Conservation (phyloP, 2,113 vertebrate genomes). For the Micromys minutus region DNA sequence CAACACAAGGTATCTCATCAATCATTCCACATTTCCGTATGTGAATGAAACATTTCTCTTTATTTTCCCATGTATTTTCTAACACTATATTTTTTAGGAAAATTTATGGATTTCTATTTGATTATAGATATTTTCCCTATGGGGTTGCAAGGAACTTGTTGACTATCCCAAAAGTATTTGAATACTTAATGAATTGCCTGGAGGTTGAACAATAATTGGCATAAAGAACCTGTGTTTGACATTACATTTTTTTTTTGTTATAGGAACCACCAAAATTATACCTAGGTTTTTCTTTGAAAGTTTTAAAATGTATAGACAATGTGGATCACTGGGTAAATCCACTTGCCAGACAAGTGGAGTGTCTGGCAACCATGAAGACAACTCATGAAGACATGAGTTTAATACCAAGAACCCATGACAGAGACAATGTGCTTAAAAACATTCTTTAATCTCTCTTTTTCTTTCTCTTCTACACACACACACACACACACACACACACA, state of each 20-base stretch:
- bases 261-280: neutral
- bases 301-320: neutral
- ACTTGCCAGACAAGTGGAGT: neutral
- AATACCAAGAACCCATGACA: neutral
- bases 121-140: neutral
- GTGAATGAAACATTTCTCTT: neutral
- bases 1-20: fast-evolving
- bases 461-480: too few species aligned
- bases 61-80: neutral
- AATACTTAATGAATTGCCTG: neutral
- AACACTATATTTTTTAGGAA: neutral
- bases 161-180: neutral
- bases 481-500: neutral
- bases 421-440: neutral
- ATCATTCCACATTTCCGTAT: neutral
- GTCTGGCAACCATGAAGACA: too few species aligned
- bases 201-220: neutral
- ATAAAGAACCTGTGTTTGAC: neutral
- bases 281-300: neutral
- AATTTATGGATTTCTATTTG: neutral
- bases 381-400: neutral
- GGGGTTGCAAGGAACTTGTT: neutral
- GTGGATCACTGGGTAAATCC: neutral
- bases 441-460: too few species aligned
- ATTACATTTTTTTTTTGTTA: neutral